Evolutionary conservation across 2,797 vertebrate species (phyloP).

Genomic region (Erpetoichthys calabaricus): DNA sequence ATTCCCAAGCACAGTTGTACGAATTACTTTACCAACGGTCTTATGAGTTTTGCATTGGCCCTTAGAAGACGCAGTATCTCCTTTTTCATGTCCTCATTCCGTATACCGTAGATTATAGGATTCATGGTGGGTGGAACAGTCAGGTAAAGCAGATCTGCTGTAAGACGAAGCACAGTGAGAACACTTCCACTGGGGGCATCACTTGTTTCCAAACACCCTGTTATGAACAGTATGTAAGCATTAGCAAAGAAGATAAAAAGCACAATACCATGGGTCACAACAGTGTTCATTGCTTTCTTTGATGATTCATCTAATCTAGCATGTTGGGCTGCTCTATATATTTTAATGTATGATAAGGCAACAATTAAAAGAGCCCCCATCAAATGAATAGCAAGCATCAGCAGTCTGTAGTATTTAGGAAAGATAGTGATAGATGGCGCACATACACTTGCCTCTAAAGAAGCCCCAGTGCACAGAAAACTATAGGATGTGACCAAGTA

Average conservation of each 20-base stretch:
- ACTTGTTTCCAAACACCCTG: neutral
- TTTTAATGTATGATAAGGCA: conserved; percentile 1
- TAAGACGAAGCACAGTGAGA: neutral
- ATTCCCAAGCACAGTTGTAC: neutral
- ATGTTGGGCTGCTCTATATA: neutral
- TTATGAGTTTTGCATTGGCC: too few species aligned
- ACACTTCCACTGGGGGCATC: neutral
- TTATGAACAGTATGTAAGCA: conserved; percentile 4
- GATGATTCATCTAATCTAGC: neutral
- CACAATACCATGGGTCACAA: conserved; percentile 1
- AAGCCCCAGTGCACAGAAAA: neutral
- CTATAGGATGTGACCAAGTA: neutral
- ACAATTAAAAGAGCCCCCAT: neutral
- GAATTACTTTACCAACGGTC: too few species aligned
- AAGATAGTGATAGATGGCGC: neutral
- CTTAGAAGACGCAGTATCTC: neutral
- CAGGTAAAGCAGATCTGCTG: neutral
- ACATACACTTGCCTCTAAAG: neutral
- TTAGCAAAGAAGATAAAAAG: conserved; percentile 4
- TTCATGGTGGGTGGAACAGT: conserved; percentile 1
- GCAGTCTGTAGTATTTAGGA: neutral
- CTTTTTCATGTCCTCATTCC: conserved; percentile 6
- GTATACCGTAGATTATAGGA: conserved; percentile 1
- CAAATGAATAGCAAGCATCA: conserved; percentile 1
- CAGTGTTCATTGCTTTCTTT: conserved; percentile 1